These are phyloP conservation scores for Natrix natrix DNA, from an alignment of 2,797 vertebrate species.

Conservation along the genomic window DNA sequence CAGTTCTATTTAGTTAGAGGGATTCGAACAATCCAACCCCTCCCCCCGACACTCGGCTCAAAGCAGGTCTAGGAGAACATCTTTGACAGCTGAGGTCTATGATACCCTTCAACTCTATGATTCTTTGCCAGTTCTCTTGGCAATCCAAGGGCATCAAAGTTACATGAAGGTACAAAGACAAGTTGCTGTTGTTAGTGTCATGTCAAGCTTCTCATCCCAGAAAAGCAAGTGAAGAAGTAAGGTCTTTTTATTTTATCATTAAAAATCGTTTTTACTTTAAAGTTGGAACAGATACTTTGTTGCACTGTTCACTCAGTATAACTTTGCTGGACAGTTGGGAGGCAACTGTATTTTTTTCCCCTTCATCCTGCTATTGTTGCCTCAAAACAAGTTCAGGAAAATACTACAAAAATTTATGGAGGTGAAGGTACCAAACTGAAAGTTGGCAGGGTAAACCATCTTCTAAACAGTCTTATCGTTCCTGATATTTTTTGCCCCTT, in stretches of 20 bases:
- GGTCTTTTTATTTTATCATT: background rate
- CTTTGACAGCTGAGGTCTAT: background rate
- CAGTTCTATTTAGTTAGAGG: background rate
- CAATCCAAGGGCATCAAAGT: background rate
- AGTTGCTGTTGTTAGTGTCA: background rate
- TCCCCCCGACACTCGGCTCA: background rate
- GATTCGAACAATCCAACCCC: background rate
- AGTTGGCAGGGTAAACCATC: background rate
- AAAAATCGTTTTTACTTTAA: background rate
- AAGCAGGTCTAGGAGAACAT: background rate
- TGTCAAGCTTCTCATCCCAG: background rate
- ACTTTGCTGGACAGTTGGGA: background rate
- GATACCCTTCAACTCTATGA: background rate
- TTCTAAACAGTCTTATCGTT: background rate
- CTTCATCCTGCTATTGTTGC: background rate
- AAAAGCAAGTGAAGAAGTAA: background rate
- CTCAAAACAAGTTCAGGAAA: background rate
- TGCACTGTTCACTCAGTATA: background rate
- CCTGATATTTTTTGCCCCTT: background rate
- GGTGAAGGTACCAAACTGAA: background rate
- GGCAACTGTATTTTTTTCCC: background rate
- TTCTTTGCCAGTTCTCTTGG: background rate
- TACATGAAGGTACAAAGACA: background rate
- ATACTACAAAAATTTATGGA: background rate
- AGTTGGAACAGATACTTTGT: background rate